Percentiles rank a stretch among this genome's conserved stretches.
These are phyloP conservation scores for Ophiothrix spiculata DNA, from an alignment of 35 echinoderm and acorn worm species.

Conservation along the genomic window DNA sequence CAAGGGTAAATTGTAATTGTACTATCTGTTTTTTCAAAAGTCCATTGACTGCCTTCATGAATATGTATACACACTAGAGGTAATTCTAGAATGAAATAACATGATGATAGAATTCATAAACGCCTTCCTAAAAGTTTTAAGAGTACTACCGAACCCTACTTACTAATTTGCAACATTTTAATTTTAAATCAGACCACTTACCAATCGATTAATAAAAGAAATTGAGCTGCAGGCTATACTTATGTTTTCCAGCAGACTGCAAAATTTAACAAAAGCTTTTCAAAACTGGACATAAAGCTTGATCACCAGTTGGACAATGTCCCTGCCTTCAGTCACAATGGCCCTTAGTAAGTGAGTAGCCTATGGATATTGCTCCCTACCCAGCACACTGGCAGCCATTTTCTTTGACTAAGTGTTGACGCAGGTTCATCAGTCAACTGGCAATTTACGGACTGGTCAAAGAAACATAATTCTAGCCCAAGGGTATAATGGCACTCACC, in stretches of 20 bases:
- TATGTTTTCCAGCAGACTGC: background rate
- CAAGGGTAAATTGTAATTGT: no score
- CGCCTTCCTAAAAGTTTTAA: no score
- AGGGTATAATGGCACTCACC: background rate
- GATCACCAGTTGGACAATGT: background rate
- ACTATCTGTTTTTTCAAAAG: no score
- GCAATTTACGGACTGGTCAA: background rate
- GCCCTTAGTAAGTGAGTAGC: background rate
- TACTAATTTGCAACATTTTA: background rate
- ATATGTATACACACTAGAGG: no score
- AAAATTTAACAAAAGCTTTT: background rate
- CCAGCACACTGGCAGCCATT: no score
- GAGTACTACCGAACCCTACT: no score
- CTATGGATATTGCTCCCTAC: background rate
- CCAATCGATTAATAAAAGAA: background rate
- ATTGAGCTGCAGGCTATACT: background rate
- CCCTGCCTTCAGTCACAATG: background rate
- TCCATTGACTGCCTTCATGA: no score
- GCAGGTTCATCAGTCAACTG: constrained; percentile 3
- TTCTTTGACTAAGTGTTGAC: constrained; percentile 7
- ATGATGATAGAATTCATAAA: no score
- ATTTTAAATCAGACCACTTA: background rate
- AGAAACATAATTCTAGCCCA: background rate
- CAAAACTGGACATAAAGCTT: background rate
- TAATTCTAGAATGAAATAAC: no score